A percentile compares a stretch with the other conserved stretches of the same genome.
phyloP scores from a whole-genome alignment of 2,888 invertebrate genomes.

The Cheilosia vulpina region DNA sequence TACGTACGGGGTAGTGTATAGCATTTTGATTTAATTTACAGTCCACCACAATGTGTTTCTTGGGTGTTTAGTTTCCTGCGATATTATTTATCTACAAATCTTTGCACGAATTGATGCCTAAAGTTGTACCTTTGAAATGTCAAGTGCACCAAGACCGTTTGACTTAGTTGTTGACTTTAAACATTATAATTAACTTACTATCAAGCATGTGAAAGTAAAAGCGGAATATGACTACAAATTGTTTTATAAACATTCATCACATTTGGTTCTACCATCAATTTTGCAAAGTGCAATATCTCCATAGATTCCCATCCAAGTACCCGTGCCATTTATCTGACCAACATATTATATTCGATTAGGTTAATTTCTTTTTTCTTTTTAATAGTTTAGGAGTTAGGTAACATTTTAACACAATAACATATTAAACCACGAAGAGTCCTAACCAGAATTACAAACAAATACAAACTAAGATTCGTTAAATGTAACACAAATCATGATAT shows the following conservation, averaged over 20 bases:
- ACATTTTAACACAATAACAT: constrained; percentile 8
- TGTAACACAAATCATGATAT: constrained; percentile 5
- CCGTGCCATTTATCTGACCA: constrained; percentile 31
- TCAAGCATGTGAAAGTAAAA: background rate
- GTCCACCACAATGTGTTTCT: no score
- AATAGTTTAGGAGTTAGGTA: constrained; percentile 20
- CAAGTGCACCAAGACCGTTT: no score
- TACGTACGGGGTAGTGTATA: no score
- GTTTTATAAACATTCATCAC: background rate
- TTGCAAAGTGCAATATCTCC: background rate
- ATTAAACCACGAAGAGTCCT: constrained; percentile 40
- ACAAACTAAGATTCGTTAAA: constrained; percentile 32
- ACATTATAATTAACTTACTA: background rate
- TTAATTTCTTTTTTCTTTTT: constrained; percentile 26
- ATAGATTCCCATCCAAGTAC: constrained; percentile 2
- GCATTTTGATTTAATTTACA: no score
- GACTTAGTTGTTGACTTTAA: no score
- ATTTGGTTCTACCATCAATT: background rate
- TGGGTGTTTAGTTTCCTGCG: no score
- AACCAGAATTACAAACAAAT: constrained; percentile 43
- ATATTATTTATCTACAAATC: no score
- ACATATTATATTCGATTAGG: background rate
- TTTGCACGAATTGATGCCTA: no score
- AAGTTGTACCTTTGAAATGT: no score
- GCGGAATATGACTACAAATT: background rate